Conservation (phyloP, 1,140 invertebrate species). For the Euura saliciscinereae region DNA sequence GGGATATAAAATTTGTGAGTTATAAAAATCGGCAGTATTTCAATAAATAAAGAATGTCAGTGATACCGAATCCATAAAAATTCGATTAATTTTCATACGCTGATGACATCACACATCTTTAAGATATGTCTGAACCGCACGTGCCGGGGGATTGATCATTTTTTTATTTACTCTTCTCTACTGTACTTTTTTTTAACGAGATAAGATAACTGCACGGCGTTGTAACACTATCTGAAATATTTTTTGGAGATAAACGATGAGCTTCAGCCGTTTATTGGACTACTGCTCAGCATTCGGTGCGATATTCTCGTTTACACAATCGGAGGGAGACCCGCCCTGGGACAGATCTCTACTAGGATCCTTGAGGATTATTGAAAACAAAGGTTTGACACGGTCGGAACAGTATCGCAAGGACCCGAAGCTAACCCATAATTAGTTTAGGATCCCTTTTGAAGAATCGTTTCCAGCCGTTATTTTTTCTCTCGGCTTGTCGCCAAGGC, state of each 20-base stretch:
- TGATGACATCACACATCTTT: no score
- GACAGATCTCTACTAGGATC: background rate
- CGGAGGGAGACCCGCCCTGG: background rate
- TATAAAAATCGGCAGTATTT: no score
- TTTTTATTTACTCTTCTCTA: background rate
- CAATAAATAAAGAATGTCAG: no score
- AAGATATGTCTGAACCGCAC: background rate
- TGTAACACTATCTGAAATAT: background rate
- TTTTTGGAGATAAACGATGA: background rate
- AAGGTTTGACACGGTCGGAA: conserved; percentile 4
- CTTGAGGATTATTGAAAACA: background rate
- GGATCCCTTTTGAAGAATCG: conserved; percentile 1
- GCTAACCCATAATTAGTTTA: conserved; percentile 4
- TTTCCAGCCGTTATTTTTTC: background rate
- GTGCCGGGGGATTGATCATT: background rate
- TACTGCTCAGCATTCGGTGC: background rate
- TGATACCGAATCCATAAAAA: no score
- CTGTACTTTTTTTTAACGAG: background rate
- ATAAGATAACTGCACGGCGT: background rate
- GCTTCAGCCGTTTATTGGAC: background rate
- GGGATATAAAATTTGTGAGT: no score
- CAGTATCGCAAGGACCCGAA: background rate
- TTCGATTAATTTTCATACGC: no score
- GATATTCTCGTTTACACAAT: background rate
- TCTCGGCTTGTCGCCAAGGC: background rate